Conservation (phyloP, 1,140 invertebrate genomes). For the Calliphora vicina region DNA sequence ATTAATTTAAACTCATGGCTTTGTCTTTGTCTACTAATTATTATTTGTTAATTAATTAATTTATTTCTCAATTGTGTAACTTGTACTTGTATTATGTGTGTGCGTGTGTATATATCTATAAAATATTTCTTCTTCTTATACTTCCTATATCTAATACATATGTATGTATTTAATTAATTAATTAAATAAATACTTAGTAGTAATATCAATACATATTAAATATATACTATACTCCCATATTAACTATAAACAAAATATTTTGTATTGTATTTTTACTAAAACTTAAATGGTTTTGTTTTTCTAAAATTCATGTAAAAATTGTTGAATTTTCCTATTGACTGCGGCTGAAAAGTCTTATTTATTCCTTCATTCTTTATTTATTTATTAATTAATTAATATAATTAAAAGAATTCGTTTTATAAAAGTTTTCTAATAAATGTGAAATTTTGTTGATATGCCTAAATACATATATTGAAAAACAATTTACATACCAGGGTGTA, state of each 20-base stretch:
- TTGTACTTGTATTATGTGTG: slow-evolving; percentile 1
- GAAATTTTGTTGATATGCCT: background rate
- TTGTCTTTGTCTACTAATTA: background rate
- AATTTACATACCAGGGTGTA: background rate
- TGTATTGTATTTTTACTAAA: too few relatives aligned
- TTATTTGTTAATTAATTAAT: background rate
- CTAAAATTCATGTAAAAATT: too few relatives aligned
- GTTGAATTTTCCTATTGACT: too few relatives aligned
- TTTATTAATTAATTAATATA: too few relatives aligned
- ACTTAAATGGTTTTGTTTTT: too few relatives aligned
- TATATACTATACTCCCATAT: too few relatives aligned
- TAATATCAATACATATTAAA: too few relatives aligned
- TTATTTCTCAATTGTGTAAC: background rate
- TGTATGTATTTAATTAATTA: too few relatives aligned
- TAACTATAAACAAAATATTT: too few relatives aligned
- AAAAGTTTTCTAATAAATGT: too few relatives aligned
- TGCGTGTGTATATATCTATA: background rate
- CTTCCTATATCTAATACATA: background rate
- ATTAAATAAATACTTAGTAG: too few relatives aligned
- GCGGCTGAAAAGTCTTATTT: background rate
- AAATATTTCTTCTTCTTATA: background rate
- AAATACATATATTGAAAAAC: too few relatives aligned
- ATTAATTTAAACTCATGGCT: background rate
- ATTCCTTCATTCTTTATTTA: background rate
- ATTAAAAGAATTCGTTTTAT: background rate